phyloP scores from a whole-genome alignment of 2,797 vertebrate species.

The Holocentrus rufus region DNA sequence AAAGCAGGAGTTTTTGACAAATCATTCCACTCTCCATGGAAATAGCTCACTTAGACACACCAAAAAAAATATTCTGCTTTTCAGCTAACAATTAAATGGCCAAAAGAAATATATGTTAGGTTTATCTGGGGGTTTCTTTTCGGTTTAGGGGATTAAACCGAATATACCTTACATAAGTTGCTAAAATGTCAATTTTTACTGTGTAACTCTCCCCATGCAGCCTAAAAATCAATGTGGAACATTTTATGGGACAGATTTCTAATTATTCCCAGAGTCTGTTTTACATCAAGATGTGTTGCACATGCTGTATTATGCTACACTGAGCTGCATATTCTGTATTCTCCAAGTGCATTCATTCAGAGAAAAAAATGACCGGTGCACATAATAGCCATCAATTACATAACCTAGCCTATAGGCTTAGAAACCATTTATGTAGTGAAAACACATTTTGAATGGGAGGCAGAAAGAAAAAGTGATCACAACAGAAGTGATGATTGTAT shows the following conservation, averaged over 20 bases:
- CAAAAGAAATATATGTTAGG: constrained; percentile 57
- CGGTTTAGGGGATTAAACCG: constrained; percentile 48
- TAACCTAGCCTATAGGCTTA: constrained; percentile 69
- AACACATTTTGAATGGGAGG: constrained; percentile 63
- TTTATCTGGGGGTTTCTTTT: constrained; percentile 48
- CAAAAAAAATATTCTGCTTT: constrained; percentile 58
- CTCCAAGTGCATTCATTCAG: constrained; percentile 63
- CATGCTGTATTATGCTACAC: constrained; percentile 35
- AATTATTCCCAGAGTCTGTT: constrained; percentile 37
- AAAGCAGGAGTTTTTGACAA: constrained; percentile 57
- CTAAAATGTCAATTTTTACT: constrained; percentile 55
- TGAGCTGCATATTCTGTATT: constrained; percentile 34
- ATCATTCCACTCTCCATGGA: constrained; percentile 30
- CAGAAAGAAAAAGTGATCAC: constrained; percentile 50
- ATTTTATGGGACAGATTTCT: constrained; percentile 42
- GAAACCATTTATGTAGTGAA: constrained; percentile 56
- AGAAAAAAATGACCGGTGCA: constrained; percentile 64
- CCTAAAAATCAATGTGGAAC: constrained; percentile 55
- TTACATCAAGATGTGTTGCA: constrained; percentile 38
- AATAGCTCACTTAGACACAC: constrained; percentile 62
- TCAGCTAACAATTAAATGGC: constrained; percentile 62
- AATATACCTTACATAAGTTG: constrained; percentile 13
- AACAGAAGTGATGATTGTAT: constrained; percentile 36
- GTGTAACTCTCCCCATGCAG: constrained; percentile 54
- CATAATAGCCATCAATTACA: constrained; percentile 53